A percentile compares a stretch with the other conserved stretches of the same genome.
Evolutionary conservation across 2,888 invertebrate species (phyloP).

Genomic region (Melanargia galathea): DNA sequence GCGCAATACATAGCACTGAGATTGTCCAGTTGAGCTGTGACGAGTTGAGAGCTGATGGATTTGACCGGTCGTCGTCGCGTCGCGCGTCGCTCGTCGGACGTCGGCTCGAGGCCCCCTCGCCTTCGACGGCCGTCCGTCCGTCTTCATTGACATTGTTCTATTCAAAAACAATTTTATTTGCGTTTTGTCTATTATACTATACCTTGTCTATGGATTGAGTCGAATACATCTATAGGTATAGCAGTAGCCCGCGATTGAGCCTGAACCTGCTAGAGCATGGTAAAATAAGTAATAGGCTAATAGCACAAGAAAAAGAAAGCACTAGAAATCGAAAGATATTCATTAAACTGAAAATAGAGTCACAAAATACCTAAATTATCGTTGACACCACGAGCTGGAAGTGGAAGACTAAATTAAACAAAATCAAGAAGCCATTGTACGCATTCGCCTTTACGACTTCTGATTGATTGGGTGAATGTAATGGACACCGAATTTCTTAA

Average conservation of each 20-base stretch:
- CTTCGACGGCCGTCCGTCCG: not conserved
- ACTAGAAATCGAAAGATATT: no score
- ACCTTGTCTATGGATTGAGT: no score
- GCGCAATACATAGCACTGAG: no score
- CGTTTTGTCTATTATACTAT: not conserved
- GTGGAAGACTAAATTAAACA: not conserved
- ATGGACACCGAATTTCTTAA: not conserved
- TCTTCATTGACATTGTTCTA: slow-evolving; percentile 1
- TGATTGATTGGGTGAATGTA: not conserved
- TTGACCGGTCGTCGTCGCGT: not conserved
- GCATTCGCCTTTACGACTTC: no score
- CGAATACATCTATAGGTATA: no score
- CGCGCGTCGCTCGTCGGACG: no score
- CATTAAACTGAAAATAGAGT: no score
- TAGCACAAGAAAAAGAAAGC: no score
- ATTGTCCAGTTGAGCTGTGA: not conserved
- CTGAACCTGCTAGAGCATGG: no score
- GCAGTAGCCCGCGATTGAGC: no score
- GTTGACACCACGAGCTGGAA: not conserved
- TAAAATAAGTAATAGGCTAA: no score
- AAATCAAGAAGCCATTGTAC: slow-evolving; percentile 7
- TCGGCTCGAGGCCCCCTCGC: slow-evolving; percentile 2
- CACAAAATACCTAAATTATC: no score
- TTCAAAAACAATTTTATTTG: not conserved
- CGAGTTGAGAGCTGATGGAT: slow-evolving; percentile 1